Evolutionary conservation across 2,888 invertebrate genomes (phyloP).

Genomic region (Syrista parreyssii): DNA sequence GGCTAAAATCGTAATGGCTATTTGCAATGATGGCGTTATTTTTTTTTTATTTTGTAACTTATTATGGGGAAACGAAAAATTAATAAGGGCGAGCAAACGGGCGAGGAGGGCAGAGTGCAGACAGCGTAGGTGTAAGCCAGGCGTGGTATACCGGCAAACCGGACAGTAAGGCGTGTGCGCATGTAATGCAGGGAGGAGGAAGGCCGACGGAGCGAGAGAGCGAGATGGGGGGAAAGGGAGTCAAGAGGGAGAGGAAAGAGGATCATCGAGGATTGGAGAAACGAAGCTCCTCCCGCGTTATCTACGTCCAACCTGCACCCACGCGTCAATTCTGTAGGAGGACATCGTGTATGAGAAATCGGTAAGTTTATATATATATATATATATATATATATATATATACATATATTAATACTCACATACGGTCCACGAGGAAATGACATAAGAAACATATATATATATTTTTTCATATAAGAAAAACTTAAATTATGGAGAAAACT

Average conservation of each 20-base stretch:
- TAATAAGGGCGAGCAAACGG: no score
- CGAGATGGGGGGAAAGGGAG: constrained; percentile 31
- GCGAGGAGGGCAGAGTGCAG: constrained; percentile 5
- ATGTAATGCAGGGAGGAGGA: constrained; percentile 1
- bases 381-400: not conserved
- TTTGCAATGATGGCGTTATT: no score
- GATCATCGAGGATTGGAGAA: constrained; percentile 61
- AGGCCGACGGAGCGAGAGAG: constrained; percentile 14
- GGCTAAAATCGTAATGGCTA: no score
- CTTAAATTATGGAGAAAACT: not conserved
- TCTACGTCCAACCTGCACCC: constrained; percentile 62
- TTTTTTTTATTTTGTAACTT: no score
- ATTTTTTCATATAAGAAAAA: not conserved
- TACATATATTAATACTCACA: not conserved
- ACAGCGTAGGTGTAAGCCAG: constrained; percentile 38
- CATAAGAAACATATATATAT: not conserved
- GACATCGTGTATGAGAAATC: not conserved
- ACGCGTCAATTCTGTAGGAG: constrained; percentile 44
- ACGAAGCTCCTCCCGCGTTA: constrained; percentile 63
- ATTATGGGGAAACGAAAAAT: no score
- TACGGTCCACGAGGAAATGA: not conserved
- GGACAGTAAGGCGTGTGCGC: constrained; percentile 8
- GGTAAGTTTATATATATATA: not conserved
- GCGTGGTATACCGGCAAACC: constrained; percentile 33
- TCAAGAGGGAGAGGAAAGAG: constrained; percentile 34